These are phyloP conservation scores for Drosophila bocqueti DNA, from an alignment of 1,140 invertebrate genomes.

Conservation along the genomic window DNA sequence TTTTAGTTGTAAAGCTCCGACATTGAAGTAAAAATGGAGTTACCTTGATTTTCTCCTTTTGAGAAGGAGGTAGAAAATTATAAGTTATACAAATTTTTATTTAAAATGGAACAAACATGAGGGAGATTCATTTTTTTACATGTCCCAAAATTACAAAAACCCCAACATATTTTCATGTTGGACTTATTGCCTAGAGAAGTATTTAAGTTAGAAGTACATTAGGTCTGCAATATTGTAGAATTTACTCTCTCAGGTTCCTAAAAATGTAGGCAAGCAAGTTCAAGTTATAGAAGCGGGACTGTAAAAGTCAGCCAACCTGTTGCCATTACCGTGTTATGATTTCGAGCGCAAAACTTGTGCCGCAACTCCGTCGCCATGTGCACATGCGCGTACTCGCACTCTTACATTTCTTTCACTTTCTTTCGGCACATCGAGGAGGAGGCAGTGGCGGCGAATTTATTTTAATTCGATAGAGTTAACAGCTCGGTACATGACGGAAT, in stretches of 20 bases:
- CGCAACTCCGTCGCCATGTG: constrained; percentile 52
- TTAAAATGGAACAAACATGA: too few species aligned
- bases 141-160: too few species aligned
- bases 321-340: constrained; percentile 56
- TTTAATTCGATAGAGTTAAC: constrained; percentile 76
- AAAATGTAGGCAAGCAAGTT: constrained; percentile 9
- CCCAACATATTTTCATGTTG: background rate
- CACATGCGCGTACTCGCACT: constrained; percentile 24
- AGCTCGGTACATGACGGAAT: constrained; percentile 47
- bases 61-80: too few species aligned
- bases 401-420: constrained; percentile 57
- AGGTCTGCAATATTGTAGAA: background rate
- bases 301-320: constrained; percentile 56
- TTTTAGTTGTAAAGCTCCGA: too few species aligned
- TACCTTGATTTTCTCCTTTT: too few species aligned
- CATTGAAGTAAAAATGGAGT: too few species aligned
- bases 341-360: constrained; percentile 58
- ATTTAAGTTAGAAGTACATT: too few species aligned
- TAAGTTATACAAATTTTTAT: too few species aligned
- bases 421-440: constrained; percentile 12
- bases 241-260: background rate
- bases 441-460: constrained; percentile 29
- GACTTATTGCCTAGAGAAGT: background rate
- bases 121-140: too few species aligned
- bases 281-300: constrained; percentile 19